These are phyloP conservation scores for Siniperca chuatsi DNA, from an alignment of 2,113 vertebrate genomes.

Conservation along the genomic window DNA sequence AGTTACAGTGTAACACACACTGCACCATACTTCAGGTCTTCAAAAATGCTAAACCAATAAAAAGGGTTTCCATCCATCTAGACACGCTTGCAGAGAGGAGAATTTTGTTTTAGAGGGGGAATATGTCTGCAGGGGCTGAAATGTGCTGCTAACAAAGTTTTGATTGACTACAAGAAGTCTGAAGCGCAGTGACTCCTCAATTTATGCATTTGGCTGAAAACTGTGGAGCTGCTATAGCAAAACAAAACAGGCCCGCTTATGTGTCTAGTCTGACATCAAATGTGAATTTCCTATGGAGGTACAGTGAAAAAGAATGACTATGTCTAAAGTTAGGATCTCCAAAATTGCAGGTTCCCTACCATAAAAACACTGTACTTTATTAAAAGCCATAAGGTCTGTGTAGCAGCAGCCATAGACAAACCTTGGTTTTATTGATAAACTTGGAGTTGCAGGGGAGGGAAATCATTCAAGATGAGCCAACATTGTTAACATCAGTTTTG, in stretches of 20 bases:
- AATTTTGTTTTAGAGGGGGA: constrained; percentile 49
- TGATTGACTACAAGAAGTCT: constrained; percentile 73
- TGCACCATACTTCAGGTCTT: constrained; percentile 72
- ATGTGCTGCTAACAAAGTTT: constrained; percentile 69
- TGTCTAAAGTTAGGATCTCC: constrained; percentile 42
- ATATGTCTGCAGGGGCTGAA: constrained; percentile 64
- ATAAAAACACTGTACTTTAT: neutral
- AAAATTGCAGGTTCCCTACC: neutral
- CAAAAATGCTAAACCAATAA: constrained; percentile 81
- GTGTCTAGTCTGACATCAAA: constrained; percentile 41
- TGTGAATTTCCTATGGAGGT: constrained; percentile 33
- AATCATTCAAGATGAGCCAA: neutral
- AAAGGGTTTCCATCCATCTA: constrained; percentile 75
- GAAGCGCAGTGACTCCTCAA: constrained; percentile 44
- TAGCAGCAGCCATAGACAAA: neutral
- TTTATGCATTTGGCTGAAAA: constrained; percentile 57
- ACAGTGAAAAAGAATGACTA: constrained; percentile 17
- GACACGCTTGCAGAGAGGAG: constrained; percentile 46
- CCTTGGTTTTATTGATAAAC: neutral
- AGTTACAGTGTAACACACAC: constrained; percentile 80
- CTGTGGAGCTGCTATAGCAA: constrained; percentile 3
- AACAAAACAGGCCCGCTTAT: constrained; percentile 49
- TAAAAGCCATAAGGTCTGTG: neutral
- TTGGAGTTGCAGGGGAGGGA: neutral
- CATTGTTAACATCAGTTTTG: neutral